phyloP scores from a whole-genome alignment of 2,888 invertebrate genomes.

The Aphidius colemani region DNA sequence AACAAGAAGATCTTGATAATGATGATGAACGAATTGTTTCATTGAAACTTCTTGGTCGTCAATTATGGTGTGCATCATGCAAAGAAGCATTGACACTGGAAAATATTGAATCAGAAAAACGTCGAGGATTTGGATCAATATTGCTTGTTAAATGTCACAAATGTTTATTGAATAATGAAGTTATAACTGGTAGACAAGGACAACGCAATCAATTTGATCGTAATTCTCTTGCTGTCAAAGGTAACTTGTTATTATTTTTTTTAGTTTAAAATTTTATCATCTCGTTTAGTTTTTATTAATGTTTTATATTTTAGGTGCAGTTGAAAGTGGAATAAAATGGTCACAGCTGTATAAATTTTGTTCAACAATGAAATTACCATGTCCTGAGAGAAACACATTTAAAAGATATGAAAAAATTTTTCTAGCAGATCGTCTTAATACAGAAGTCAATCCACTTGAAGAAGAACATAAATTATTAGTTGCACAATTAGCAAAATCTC shows the following conservation, averaged over 20 bases:
- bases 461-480: too few relatives aligned
- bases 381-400: conserved; percentile 18
- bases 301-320: conserved; percentile 13
- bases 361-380: conserved; percentile 26
- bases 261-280: neutral
- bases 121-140: conserved; percentile 22
- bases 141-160: conserved; percentile 22
- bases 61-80: conserved; percentile 24
- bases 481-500: too few relatives aligned
- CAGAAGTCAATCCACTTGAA: too few relatives aligned
- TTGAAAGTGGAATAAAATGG: conserved; percentile 23
- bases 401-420: conserved; percentile 24
- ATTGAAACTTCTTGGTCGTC: conserved; percentile 15
- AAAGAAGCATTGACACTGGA: conserved; percentile 21
- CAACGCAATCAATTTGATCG: neutral
- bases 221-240: neutral
- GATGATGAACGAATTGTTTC: conserved; percentile 21
- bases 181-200: conserved; percentile 18
- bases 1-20: neutral
- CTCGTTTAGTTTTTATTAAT: neutral
- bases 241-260: neutral
- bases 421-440: too few relatives aligned
- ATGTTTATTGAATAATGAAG: conserved; percentile 23
- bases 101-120: conserved; percentile 17
- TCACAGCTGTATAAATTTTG: conserved; percentile 26